Evolutionary conservation across 2,113 vertebrate genomes (phyloP), one percentile per base, ranked within the genome.

Genomic region (Rattus rattus): DNA sequence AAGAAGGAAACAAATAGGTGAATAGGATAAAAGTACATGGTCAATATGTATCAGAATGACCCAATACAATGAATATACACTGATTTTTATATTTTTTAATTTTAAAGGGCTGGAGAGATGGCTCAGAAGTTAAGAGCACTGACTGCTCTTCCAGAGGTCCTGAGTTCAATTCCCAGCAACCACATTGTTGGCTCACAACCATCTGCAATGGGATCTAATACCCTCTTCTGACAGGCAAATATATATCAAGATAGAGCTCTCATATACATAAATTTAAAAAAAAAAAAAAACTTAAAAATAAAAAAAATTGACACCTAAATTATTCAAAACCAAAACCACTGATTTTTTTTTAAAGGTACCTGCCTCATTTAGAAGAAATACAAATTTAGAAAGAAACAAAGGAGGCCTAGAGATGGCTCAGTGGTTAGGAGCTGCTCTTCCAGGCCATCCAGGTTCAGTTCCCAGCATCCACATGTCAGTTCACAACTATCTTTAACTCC

Each of bases 351-450:
- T 36, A 9, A 33, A 56, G 33, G 33, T 36, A n/a, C 36, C 54
- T 5, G 22, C 7, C 7, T 26, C 36, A 77, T 79, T 88, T 79
- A 96, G 14, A 96, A 92, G 72, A 97, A 91, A 94, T 33, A 89
- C 49, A 96, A 91, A 96, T 49, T 81, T n/a, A 59, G 87, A 89
- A 63, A 92, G 33, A 83, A 80, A 81, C 59, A 43, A 92, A 52
- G 36, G 33, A 24, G 33, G 28, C 33, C 33, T 81, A n/a, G 33
- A 84, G 80, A 84, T 63, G n/a, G 13, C 56, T 28, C 13, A 17
- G 24, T 28, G 56, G 36, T 61, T 63, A 63, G 39, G 56, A 84
- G 11, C n/a, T 63, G 22, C n/a, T 43, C n/a, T 63, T 84, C n/a
- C 56, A 43, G 7, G 61, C 19, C n/a, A 63, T 24, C n/a, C n/a